Evolutionary conservation across 2,113 vertebrate genomes (phyloP).

Genomic region (Madoqua kirkii): DNA sequence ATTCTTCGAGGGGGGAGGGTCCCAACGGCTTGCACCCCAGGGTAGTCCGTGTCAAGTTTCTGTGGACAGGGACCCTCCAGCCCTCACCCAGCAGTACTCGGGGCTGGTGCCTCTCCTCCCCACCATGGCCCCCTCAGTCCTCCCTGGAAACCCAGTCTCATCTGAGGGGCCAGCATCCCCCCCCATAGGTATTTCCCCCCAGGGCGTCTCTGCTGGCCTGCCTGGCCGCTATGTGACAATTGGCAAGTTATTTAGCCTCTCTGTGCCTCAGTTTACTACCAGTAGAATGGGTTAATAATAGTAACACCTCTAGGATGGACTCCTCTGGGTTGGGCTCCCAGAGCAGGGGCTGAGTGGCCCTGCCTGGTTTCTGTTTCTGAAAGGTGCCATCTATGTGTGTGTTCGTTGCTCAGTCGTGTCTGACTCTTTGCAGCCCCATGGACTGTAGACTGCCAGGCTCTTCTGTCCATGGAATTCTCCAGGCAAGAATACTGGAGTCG

Average conservation of each 20-base stretch:
- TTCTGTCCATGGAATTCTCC: neutral
- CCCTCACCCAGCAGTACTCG: too few species aligned
- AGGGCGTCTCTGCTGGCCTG: neutral
- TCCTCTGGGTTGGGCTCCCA: neutral
- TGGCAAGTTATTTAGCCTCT: neutral
- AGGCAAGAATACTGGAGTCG: neutral
- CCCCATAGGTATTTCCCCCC: neutral
- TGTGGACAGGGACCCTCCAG: neutral
- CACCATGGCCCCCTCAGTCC: fast-evolving
- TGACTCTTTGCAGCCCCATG: neutral
- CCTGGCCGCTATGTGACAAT: neutral
- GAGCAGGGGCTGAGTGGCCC: neutral
- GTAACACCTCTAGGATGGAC: neutral
- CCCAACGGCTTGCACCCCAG: neutral
- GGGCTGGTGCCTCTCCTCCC: too few species aligned
- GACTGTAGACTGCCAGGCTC: neutral
- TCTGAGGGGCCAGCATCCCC: neutral
- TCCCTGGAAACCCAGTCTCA: neutral
- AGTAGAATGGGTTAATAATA: neutral
- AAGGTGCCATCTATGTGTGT: neutral
- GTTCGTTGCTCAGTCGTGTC: neutral
- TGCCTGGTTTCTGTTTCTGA: neutral
- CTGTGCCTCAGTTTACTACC: neutral
- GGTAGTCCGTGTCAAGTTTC: neutral
- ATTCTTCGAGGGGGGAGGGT: neutral